Percentiles rank a stretch among this genome's conserved stretches.
Evolutionary conservation across 2,797 vertebrate genomes (phyloP).

Genomic region (Yasuhikotakia modesta): DNA sequence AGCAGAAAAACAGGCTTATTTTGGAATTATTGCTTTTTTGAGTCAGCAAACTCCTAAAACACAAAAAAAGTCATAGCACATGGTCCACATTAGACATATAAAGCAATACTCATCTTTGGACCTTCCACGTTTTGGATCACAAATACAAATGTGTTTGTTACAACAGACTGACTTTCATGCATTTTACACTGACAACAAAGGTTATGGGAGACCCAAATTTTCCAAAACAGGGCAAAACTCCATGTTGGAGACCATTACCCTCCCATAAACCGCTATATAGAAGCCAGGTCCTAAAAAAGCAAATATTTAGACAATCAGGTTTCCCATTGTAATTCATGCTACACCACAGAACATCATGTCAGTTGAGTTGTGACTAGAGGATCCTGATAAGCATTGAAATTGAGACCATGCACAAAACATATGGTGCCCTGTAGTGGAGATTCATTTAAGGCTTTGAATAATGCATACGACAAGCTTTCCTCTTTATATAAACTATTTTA

Average conservation of each 20-base stretch:
- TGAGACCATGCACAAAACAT: slow-evolving; percentile 65
- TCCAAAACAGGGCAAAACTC: neutral
- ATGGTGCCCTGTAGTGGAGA: slow-evolving; percentile 61
- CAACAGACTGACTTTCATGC: neutral
- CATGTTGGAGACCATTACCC: slow-evolving; percentile 1
- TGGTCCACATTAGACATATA: slow-evolving; percentile 39
- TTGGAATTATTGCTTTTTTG: slow-evolving; percentile 37
- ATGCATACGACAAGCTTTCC: slow-evolving; percentile 63
- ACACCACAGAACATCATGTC: slow-evolving; percentile 43
- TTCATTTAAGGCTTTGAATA: slow-evolving; percentile 70
- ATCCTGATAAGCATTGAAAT: slow-evolving; percentile 47
- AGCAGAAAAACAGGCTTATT: slow-evolving; percentile 38
- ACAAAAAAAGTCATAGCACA: slow-evolving; percentile 45
- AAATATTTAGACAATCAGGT: slow-evolving; percentile 24
- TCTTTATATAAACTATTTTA: slow-evolving; percentile 49
- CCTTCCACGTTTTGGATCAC: neutral
- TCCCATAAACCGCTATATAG: neutral
- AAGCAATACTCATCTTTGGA: slow-evolving; percentile 24
- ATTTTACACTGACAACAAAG: slow-evolving; percentile 9
- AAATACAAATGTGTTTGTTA: slow-evolving; percentile 20
- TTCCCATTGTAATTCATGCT: slow-evolving; percentile 30
- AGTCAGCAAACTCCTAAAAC: slow-evolving; percentile 29
- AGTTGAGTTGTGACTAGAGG: slow-evolving; percentile 44
- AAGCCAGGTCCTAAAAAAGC: slow-evolving; percentile 9
- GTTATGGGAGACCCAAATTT: slow-evolving; percentile 4